Evolutionary conservation across 2,797 vertebrate species (phyloP), one percentile per base, ranked within the genome.

Genomic region (Tokudaia tokunoshimensis): DNA sequence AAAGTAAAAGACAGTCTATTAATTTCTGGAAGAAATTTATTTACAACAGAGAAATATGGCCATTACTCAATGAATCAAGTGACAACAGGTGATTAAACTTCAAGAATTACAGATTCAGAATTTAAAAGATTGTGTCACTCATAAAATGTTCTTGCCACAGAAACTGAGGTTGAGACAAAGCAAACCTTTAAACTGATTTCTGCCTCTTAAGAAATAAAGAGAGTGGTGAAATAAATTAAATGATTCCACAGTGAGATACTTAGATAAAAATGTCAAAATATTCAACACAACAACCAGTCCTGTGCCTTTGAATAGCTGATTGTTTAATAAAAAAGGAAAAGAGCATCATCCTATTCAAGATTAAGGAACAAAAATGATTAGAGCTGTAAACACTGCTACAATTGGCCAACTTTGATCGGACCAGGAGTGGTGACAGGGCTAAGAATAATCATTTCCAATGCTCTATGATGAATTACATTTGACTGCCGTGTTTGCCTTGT

Each of bases 71-170:
- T 57, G 47, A 91, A 2, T 17, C 59, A 90, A 59, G 17, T 15
- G 9, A 41, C 47, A 20, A 15, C 10, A 75, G 22, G 1, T 24
- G 6, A 29, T 76, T 50, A 85, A 47, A 63, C 12, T 20, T 47
- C 19, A 67, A 19, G 10, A 74, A 78, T 57, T 74, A 72, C 1
- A n/a, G 19, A 74, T 87, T 13, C 61, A 91, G 17, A 52, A 72
- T 52, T 47, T 84, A 75, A 93, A 19, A 89, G 6, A 41, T 3
- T 2, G 12, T 41, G n/a, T 61, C n/a, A 52, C 29, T 13, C 41
- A 89, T 80, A 44, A 86, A 52, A 75, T 75, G 37, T 85, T 76
- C 84, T 93, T 95, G 29, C 44, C 50, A 15, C 31, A 92, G 82
- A 81, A 76, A 50, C 55, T 65, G n/a, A 41, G 19, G 55, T 11